phyloP scores from a whole-genome alignment of 1,140 invertebrate genomes.

The Danaus plexippus region DNA sequence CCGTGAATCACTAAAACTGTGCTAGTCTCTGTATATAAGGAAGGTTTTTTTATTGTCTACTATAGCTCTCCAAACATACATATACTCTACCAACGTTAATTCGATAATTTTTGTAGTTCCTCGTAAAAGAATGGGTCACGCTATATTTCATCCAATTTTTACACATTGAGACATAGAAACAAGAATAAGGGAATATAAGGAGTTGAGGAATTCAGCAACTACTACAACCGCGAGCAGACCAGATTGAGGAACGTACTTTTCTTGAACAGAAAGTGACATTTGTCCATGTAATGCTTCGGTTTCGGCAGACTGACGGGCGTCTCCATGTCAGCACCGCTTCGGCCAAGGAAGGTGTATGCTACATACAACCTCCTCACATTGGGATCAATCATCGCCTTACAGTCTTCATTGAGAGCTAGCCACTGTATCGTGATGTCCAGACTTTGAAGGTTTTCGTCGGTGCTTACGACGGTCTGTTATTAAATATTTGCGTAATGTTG shows the following conservation, averaged over 20 bases:
- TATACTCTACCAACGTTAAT: too few relatives aligned
- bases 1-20: too few relatives aligned
- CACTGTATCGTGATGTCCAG: slow-evolving; percentile 33
- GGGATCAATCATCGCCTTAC: slow-evolving; percentile 28
- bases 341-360: slow-evolving; percentile 35
- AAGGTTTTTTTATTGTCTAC: too few relatives aligned
- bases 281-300: slow-evolving; percentile 33
- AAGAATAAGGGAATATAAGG: too few relatives aligned
- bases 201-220: too few relatives aligned
- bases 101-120: too few relatives aligned
- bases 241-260: slow-evolving; percentile 27
- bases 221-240: too few relatives aligned
- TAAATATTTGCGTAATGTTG: neutral
- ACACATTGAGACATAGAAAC: too few relatives aligned
- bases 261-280: slow-evolving; percentile 39
- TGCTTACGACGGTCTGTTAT: neutral
- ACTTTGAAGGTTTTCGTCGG: slow-evolving; percentile 16
- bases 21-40: too few relatives aligned
- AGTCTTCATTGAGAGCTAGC: slow-evolving; percentile 43
- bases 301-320: slow-evolving; percentile 38
- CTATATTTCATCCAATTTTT: too few relatives aligned
- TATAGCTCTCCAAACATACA: too few relatives aligned
- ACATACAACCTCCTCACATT: slow-evolving; percentile 32
- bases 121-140: too few relatives aligned
- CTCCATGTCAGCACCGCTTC: slow-evolving; percentile 33